Evolutionary conservation across 2,113 vertebrate genomes (phyloP).

Genomic region (Podarcis muralis): DNA sequence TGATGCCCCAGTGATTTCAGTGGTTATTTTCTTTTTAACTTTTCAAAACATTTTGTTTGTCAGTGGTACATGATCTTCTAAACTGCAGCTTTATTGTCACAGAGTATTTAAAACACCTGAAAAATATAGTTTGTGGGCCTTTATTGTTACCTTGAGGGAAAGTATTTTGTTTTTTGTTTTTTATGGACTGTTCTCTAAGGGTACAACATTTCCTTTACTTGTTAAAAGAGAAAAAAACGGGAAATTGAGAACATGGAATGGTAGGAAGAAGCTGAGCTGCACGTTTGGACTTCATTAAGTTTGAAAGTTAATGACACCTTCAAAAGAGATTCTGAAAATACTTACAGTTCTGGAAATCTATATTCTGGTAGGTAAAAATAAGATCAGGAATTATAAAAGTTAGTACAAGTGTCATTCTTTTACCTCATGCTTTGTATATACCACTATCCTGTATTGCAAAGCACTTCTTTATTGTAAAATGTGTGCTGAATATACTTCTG

Average conservation of each 20-base stretch:
- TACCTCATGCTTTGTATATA: neutral
- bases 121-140: neutral
- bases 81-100: neutral
- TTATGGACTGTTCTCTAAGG: slow-evolving; percentile 8
- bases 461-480: neutral
- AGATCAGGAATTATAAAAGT: neutral
- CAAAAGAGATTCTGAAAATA: neutral
- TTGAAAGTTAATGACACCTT: neutral
- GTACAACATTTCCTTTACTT: neutral
- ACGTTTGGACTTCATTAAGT: slow-evolving; percentile 15
- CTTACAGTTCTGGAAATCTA: neutral
- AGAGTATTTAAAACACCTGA: neutral
- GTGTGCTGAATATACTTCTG: neutral
- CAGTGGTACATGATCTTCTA: neutral
- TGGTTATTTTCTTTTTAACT: neutral
- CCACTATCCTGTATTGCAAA: neutral
- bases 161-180: neutral
- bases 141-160: neutral
- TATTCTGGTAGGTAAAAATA: neutral
- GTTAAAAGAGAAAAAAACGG: neutral
- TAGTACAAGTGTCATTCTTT: neutral
- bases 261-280: neutral
- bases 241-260: neutral
- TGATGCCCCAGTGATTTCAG: neutral
- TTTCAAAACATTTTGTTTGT: neutral